Conservation (phyloP, 2,888 invertebrate genomes). For the Phengaris arion region DNA sequence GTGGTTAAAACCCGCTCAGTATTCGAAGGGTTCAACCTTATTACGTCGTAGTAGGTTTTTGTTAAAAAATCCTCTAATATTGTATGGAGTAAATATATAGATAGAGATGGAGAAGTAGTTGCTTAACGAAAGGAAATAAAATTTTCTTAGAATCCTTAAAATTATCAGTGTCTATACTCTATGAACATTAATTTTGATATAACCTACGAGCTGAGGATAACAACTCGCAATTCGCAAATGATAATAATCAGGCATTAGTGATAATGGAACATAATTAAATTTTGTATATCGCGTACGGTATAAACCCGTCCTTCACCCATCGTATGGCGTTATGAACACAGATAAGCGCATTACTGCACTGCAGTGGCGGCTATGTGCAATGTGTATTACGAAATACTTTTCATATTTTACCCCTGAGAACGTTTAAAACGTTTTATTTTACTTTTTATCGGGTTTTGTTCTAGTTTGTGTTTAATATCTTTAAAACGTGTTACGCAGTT, state of each 20-base stretch:
- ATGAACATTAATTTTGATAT: background rate
- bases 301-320: slow-evolving; percentile 37
- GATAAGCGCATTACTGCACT: slow-evolving; percentile 41
- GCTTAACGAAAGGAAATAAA: too few relatives aligned
- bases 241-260: background rate
- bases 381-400: slow-evolving; percentile 37
- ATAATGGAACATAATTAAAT: slow-evolving; percentile 3
- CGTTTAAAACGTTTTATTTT: slow-evolving; percentile 33
- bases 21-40: background rate
- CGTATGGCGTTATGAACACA: slow-evolving; percentile 33
- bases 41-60: background rate
- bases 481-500: background rate
- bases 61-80: background rate
- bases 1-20: background rate
- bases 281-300: background rate
- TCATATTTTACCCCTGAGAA: slow-evolving; percentile 38
- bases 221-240: background rate
- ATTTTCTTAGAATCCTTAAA: too few relatives aligned
- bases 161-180: background rate
- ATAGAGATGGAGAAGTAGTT: background rate
- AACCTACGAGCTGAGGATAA: background rate
- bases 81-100: background rate
- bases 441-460: slow-evolving; percentile 33
- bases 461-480: slow-evolving; percentile 17
- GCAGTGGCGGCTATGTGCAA: slow-evolving; percentile 40